Conservation (phyloP, 1,140 invertebrate species). For the Drosophila tani region DNA sequence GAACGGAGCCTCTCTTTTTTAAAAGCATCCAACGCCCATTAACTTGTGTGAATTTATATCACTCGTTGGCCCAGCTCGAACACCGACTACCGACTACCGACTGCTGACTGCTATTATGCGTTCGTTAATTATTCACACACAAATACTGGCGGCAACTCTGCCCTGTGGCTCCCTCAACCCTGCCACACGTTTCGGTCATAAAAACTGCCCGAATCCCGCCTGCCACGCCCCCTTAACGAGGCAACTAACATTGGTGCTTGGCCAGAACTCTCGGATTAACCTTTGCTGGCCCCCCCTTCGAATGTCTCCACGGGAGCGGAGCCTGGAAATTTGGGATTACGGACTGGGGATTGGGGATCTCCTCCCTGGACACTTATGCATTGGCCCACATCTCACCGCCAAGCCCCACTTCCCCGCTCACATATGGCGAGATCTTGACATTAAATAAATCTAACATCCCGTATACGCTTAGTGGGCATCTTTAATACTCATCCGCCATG, state of each 20-base stretch:
- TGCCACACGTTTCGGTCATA: conserved; percentile 76
- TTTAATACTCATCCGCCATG: conserved; percentile 65
- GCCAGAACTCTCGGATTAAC: conserved; percentile 56
- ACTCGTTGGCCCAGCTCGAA: conserved; percentile 60
- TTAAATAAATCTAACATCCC: conserved; percentile 81
- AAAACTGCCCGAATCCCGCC: conserved; percentile 59
- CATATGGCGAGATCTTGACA: conserved; percentile 74
- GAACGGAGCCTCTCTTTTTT: conserved; percentile 51
- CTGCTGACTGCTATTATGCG: conserved; percentile 74
- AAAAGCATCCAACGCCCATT: conserved; percentile 76
- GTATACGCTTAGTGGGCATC: conserved; percentile 74
- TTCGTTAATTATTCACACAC: conserved; percentile 82
- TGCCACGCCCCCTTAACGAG: conserved; percentile 73
- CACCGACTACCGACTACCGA: conserved; percentile 26
- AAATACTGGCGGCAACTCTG: conserved; percentile 29
- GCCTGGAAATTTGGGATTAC: conserved; percentile 19
- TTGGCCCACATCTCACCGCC: not conserved
- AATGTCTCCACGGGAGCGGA: conserved; percentile 49
- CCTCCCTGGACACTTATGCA: conserved; percentile 69
- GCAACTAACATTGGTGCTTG: conserved; percentile 51
- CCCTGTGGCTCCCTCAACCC: conserved; percentile 4
- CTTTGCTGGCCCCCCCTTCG: conserved; percentile 43
- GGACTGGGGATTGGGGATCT: conserved; percentile 29
- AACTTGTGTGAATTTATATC: conserved; percentile 82
- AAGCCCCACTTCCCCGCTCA: conserved; percentile 11